Base-by-base conservation (phyloP, 2,113 vertebrate species). In the Dromas ardeola region DNA sequence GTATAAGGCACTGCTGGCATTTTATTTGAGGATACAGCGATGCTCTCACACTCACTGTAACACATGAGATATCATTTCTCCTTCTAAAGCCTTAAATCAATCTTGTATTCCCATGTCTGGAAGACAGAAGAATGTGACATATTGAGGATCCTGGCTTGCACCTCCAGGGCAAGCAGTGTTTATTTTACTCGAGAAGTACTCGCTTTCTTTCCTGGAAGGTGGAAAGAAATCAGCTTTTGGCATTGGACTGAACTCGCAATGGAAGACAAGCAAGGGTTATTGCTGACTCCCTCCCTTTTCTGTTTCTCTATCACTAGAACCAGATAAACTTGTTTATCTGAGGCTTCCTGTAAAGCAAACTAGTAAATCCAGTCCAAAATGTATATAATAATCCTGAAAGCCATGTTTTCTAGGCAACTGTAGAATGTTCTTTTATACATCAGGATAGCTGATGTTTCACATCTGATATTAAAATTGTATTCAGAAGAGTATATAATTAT, bases 301-400 rank as follows among this genome's bases (percentile, higher is more conserved):
- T 72, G 73, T 88, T 76, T 83, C 82, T 89, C 89, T 97, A 92
- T 96, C 91, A 91, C 49, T 58, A 95, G 74, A 97, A 98, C 94
- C 89, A 96, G 96, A 95, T 85, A 88, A 95, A 95, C 96, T 87
- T 53, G 97, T 97, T 97, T 94, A 93, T 97, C 90, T 95, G 77
- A 94, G 81, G 77, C 81, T 81, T 80, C 2, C 0, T 49, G 67
- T 77, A 81, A 87, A 62, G 45, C 78, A 93, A 96, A 97, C 96
- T 53, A 81, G 94, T 69, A 97, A 84, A 90, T 93, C 95, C 94
- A 96, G 94, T 97, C 73, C 80, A 93, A 97, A 83, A 87, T 38
- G 53, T 65, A 67, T 71, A 80, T 91, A 94, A 88, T 53, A 88
- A 95, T 86, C 65, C 92, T 65, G 78, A 94, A 94, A 95, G 73